Evolutionary conservation across 64 coral and sea anemone genomes (phyloP), one percentile per base, ranked within the genome.

Genomic region (Montipora foliosa): DNA sequence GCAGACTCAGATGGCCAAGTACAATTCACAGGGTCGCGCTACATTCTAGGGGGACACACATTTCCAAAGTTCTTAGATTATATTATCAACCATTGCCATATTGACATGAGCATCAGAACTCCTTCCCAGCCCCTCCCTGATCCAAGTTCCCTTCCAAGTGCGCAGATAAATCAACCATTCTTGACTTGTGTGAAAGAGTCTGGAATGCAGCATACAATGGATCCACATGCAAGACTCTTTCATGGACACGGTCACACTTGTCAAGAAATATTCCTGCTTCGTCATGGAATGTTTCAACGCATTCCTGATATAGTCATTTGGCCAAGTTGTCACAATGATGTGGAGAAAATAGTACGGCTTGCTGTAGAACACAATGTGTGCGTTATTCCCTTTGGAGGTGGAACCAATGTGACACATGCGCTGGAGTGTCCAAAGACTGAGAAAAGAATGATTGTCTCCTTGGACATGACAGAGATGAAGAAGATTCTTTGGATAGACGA

Each of bases 401-500:
- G 98, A 59, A 99, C 98, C 0, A 99, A 92, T 92, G 98, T 99
- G 84, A 96, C 98, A 2, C 94, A 83, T 89, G 98, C 98, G 3
- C 61, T 99, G 29, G 92, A 94, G 50, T 99, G 98, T 68, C 98
- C 98, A 24, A 77, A 62, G 14, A 77, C 82, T 68, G 98, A 99
- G 80, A 87, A 85, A 24, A 82, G 98, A 49, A 99, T 99, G 98
- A 96, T 99, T 70, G 89, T 99, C 4, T 96, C 95, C n/a, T 44
- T 99, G 17, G 98, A 99, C 67, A 99, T 99, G 98, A 99, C 95
- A 49, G 87, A 94, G 74, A 99, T 99, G 98, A 99, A 96, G 19
- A 90, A 81, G 52, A 96, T 99, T 29, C 83, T 99, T 16, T 99
- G 98, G 98, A 78, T 99, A 49, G 98, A 99, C 90, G 95, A 94